A percentile compares a stretch with the other conserved stretches of the same genome.
phyloP scores from a whole-genome alignment of 2,113 vertebrate species.

The Sporophila hypoxantha region DNA sequence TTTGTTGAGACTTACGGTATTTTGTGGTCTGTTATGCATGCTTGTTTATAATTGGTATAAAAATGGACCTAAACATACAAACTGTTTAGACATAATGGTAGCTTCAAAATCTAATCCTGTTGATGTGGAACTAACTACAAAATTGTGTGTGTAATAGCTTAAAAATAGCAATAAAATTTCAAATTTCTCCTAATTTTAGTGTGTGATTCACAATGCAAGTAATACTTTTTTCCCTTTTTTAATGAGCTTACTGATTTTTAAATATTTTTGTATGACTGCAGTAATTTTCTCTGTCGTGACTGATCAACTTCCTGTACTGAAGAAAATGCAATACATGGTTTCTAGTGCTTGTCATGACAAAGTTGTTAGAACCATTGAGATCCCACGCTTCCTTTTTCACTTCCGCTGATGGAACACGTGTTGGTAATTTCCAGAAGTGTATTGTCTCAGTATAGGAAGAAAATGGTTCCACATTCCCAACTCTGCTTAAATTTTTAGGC shows the following conservation, averaged over 20 bases:
- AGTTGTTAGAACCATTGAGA: neutral
- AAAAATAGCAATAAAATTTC: constrained; percentile 11
- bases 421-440: neutral
- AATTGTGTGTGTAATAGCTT: neutral
- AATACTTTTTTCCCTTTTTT: neutral
- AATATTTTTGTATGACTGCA: neutral
- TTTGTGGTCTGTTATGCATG: constrained; percentile 38
- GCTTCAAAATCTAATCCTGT: constrained; percentile 19
- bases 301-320: neutral
- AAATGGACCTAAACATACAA: constrained; percentile 49
- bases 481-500: neutral
- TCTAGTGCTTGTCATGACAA: neutral
- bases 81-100: constrained; percentile 36
- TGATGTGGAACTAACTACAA: constrained; percentile 9
- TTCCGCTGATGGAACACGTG: neutral
- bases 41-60: constrained; percentile 51
- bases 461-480: neutral
- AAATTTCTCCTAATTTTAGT: neutral
- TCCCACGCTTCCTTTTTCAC: neutral
- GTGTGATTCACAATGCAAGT: neutral
- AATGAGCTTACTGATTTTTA: neutral
- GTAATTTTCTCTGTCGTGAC: neutral
- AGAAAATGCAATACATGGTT: neutral
- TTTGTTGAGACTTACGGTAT: constrained; percentile 44
- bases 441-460: neutral